Percentiles rank a stretch among this genome's conserved stretches.
Evolutionary conservation across 2,888 invertebrate genomes (phyloP).

Genomic region (Anarsia innoxiella): DNA sequence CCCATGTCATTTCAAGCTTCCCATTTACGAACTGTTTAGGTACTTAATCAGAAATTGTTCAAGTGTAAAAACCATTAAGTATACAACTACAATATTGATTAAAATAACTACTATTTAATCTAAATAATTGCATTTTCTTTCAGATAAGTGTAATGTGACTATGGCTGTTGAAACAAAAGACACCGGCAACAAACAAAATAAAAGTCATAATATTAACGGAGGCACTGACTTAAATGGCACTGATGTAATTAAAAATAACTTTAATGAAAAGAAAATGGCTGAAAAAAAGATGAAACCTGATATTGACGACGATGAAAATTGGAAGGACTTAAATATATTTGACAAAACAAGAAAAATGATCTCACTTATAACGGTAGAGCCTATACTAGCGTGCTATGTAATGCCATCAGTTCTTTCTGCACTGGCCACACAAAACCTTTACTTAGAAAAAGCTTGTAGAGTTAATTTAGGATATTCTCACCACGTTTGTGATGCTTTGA

Average conservation of each 20-base stretch:
- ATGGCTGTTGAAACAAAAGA: conserved; percentile 50
- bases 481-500: conserved; percentile 84
- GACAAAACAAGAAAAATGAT: conserved; percentile 75
- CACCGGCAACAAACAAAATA: conserved; percentile 39
- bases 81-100: no score
- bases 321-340: conserved; percentile 68
- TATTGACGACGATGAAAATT: conserved; percentile 38
- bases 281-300: conserved; percentile 31
- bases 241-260: conserved; percentile 48
- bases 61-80: no score
- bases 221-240: conserved; percentile 54
- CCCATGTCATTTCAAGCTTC: no score
- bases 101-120: no score
- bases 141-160: conserved; percentile 38
- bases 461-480: conserved; percentile 85
- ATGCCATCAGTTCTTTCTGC: conserved; percentile 79
- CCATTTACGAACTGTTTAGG: no score
- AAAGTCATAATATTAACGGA: conserved; percentile 34
- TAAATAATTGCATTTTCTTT: no score
- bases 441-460: conserved; percentile 89
- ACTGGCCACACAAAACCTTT: conserved; percentile 88
- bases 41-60: no score
- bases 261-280: conserved; percentile 37
- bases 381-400: conserved; percentile 83
- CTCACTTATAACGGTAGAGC: conserved; percentile 83